Percentiles rank a stretch among this genome's conserved stretches.
Conservation (phyloP, 2,113 vertebrate genomes). For the Eulemur macaco region DNA sequence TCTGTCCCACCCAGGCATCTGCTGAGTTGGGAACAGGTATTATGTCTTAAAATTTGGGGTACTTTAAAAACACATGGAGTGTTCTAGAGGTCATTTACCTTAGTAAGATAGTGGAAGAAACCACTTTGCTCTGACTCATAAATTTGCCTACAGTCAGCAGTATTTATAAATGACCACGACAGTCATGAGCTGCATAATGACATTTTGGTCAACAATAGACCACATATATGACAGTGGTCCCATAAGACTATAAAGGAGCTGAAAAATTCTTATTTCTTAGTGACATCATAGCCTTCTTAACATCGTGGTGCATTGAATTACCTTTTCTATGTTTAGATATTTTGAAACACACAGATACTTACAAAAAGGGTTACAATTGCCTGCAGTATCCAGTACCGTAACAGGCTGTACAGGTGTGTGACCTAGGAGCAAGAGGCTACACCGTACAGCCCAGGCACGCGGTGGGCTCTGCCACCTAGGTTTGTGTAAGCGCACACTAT, state of each 20-base stretch:
- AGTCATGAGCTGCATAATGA: background rate
- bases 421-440: background rate
- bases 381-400: background rate
- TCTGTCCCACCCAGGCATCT: background rate
- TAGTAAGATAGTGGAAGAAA: background rate
- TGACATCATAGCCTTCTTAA: background rate
- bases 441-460: background rate
- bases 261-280: background rate
- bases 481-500: background rate
- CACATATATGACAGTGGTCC: background rate
- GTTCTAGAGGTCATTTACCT: background rate
- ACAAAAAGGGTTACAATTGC: background rate
- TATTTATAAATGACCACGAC: background rate
- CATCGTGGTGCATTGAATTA: background rate
- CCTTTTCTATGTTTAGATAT: background rate
- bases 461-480: background rate
- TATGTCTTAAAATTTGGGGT: background rate
- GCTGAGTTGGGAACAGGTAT: background rate
- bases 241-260: background rate
- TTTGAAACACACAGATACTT: background rate
- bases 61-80: background rate
- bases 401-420: background rate
- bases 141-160: background rate
- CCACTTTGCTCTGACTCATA: background rate
- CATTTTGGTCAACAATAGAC: background rate